These are phyloP conservation scores for Hemibagrus wyckioides DNA, from an alignment of 2,113 vertebrate species.

Conservation along the genomic window DNA sequence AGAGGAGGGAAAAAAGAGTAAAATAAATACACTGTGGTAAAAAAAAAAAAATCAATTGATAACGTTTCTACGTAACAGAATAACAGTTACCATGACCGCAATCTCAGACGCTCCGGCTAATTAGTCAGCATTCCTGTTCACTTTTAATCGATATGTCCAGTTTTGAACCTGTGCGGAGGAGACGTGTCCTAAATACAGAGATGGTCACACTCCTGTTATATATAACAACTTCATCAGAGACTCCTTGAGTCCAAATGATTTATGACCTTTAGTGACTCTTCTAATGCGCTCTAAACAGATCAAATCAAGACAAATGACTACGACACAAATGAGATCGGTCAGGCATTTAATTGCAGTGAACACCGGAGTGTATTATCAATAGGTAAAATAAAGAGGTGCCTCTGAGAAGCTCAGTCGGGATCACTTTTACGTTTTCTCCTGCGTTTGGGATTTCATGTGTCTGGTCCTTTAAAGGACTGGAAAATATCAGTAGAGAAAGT, in stretches of 20 bases:
- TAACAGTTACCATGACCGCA: not conserved
- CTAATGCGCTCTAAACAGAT: slow-evolving; percentile 30
- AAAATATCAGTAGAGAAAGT: not conserved
- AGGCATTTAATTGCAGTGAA: slow-evolving; percentile 43
- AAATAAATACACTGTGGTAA: not conserved
- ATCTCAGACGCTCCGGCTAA: not conserved
- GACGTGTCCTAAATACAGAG: not conserved
- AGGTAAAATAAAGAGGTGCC: slow-evolving; percentile 8
- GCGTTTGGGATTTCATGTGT: not conserved
- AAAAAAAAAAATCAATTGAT: not conserved
- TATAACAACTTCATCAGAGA: not conserved
- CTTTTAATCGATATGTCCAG: not conserved
- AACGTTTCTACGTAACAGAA: not conserved
- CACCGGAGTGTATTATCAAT: slow-evolving; percentile 37
- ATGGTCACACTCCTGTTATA: not conserved
- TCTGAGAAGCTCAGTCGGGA: slow-evolving; percentile 23
- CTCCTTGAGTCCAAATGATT: slow-evolving; percentile 26
- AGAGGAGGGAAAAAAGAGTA: not conserved
- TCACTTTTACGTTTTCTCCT: not conserved
- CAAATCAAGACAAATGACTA: slow-evolving; percentile 36
- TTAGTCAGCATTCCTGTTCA: not conserved
- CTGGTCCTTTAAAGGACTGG: not conserved
- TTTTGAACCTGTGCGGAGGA: not conserved
- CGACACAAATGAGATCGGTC: slow-evolving; percentile 33
- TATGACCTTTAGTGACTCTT: slow-evolving; percentile 43